Base-by-base conservation (phyloP, 2,113 vertebrate species). In the Dermatemys mawii region DNA sequence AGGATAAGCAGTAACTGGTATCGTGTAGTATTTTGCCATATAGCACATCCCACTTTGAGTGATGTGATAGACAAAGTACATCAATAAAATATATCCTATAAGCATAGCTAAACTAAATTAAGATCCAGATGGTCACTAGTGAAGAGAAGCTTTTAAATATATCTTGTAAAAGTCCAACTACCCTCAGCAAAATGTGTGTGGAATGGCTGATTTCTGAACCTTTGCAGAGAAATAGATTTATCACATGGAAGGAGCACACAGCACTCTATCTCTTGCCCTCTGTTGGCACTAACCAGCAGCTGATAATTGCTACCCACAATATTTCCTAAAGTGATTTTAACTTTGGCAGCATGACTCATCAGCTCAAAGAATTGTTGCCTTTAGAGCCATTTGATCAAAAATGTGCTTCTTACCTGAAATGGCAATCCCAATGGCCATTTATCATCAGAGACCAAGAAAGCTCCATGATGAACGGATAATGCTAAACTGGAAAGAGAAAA, bases 331-430 rank as follows among this genome's bases (percentile, higher is more conserved):
- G 63, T 53, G 49, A 73, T 46, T 83, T 16, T 24, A 78, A 89
- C 95, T 94, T 44, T 91, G 55, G 81, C 1, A 1, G 79, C 90
- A 70, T 70, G 54, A 90, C 41, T 54, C 70, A 73, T 17, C 75
- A 86, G n/a, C 32, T 49, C 44, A 10, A 87, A 38, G 60, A 26
- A 49, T 4, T 7, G n/a, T 50, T 93, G 46, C 24, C 35, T 51
- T 87, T 78, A 82, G 38, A 89, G 67, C 78, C 57, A 78, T 35
- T 14, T 84, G 53, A 90, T 90, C n/a, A 94, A 86, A 95, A 95
- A 60, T 44, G 21, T 38, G 24, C 57, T 48, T 51, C 44, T 60
- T 84, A 86, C 12, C 41, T 86, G 76, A 78, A 84, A 29, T 0
- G 60, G 67, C 11, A 6, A 10, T 76, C 41, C 13, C 57, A 84